Conservation (phyloP, 2,888 invertebrate genomes). For the Uloborus plumipes region DNA sequence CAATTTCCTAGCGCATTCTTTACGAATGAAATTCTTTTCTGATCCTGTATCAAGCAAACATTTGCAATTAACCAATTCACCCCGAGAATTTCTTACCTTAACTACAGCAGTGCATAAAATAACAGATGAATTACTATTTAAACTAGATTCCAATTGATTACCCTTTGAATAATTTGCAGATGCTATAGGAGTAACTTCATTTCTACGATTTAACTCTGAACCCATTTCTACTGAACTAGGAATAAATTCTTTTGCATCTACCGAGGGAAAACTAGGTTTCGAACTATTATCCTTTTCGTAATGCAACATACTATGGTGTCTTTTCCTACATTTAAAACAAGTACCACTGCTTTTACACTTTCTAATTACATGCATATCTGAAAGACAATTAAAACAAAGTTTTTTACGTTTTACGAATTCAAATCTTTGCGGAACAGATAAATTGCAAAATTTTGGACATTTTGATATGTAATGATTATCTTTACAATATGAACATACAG, state of each 20-base stretch:
- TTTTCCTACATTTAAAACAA: no score
- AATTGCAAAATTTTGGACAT: not conserved
- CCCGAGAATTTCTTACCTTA: not conserved
- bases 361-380: not conserved
- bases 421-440: not conserved
- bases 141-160: no score
- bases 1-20: not conserved
- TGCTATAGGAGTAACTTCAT: not conserved
- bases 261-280: not conserved
- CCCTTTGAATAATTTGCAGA: not conserved
- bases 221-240: no score
- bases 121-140: not conserved
- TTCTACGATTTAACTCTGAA: no score
- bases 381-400: not conserved
- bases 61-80: no score
- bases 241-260: no score
- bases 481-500: not conserved
- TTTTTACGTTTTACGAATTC: not conserved
- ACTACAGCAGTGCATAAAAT: not conserved
- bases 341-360: not conserved
- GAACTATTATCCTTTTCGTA: not conserved
- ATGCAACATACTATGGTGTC: not conserved
- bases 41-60: not conserved
- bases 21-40: no score
- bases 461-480: no score